Percentiles rank a stretch among this genome's conserved stretches.
Conservation (phyloP, 2,888 invertebrate species). For the Agonopterix subpropinquella region DNA sequence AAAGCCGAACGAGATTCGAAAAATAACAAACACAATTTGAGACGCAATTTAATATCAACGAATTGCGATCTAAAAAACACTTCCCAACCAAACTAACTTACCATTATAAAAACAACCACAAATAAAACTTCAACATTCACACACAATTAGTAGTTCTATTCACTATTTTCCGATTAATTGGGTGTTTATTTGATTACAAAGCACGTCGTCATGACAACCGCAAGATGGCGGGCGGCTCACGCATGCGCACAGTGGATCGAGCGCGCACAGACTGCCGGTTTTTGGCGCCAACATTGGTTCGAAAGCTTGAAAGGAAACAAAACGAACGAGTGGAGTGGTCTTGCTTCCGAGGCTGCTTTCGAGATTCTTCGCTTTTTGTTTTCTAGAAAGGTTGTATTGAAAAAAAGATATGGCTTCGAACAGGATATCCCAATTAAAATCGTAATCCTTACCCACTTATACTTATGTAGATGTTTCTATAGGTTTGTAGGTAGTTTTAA, state of each 20-base stretch:
- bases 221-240: constrained; percentile 37
- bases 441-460: no score
- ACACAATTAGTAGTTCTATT: neutral
- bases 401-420: neutral
- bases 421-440: neutral
- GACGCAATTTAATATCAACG: neutral
- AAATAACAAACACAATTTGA: neutral
- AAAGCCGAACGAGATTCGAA: neutral
- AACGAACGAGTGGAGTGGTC: constrained; percentile 11
- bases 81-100: neutral
- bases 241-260: constrained; percentile 46
- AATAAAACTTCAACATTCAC: neutral
- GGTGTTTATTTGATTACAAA: constrained; percentile 38
- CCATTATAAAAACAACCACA: neutral
- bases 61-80: neutral
- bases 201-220: constrained; percentile 55
- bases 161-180: constrained; percentile 13
- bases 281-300: constrained; percentile 49
- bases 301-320: constrained; percentile 7
- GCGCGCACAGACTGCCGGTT: constrained; percentile 49
- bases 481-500: no score
- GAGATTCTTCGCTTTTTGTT: constrained; percentile 17
- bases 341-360: constrained; percentile 29
- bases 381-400: neutral
- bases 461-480: no score